phyloP scores from a whole-genome alignment of 2,888 invertebrate species.

The Mythimna albipuncta region DNA sequence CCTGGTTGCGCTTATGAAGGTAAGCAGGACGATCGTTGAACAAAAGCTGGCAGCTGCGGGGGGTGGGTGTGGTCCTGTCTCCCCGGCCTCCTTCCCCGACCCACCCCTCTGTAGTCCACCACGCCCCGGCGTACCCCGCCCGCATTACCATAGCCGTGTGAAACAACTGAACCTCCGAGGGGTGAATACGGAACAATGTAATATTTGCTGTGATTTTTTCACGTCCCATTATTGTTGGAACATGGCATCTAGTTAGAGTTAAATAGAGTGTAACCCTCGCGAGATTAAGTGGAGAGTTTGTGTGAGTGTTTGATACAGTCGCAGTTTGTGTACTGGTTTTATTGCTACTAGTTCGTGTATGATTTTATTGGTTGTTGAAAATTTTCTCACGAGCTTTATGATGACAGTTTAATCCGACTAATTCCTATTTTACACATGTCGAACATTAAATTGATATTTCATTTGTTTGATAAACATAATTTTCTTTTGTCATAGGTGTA shows the following conservation, averaged over 20 bases:
- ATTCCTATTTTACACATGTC: constrained; percentile 15
- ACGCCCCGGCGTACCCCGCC: constrained; percentile 81
- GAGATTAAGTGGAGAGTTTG: constrained; percentile 83
- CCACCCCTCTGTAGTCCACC: constrained; percentile 71
- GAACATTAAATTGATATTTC: neutral
- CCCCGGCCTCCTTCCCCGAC: constrained; percentile 47
- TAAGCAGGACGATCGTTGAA: constrained; percentile 75
- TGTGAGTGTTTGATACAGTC: constrained; percentile 76
- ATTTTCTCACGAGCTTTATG: constrained; percentile 35
- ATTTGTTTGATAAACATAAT: constrained; percentile 17
- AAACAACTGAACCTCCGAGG: constrained; percentile 80
- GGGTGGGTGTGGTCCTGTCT: constrained; percentile 78
- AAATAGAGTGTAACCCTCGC: constrained; percentile 82
- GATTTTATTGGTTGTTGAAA: constrained; percentile 36
- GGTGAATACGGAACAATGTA: constrained; percentile 82
- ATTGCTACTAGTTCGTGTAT: constrained; percentile 57
- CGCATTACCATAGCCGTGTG: constrained; percentile 84
- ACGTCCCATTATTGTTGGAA: constrained; percentile 79
- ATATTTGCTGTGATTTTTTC: constrained; percentile 85
- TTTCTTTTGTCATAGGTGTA: constrained; percentile 80
- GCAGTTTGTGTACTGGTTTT: constrained; percentile 69
- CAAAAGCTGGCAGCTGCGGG: constrained; percentile 80
- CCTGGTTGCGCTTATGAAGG: constrained; percentile 80
- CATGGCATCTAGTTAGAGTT: constrained; percentile 79
- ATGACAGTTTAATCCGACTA: neutral